These are phyloP conservation scores for Ornithoptera alexandrae DNA, from an alignment of 2,888 invertebrate species.

Conservation along the genomic window DNA sequence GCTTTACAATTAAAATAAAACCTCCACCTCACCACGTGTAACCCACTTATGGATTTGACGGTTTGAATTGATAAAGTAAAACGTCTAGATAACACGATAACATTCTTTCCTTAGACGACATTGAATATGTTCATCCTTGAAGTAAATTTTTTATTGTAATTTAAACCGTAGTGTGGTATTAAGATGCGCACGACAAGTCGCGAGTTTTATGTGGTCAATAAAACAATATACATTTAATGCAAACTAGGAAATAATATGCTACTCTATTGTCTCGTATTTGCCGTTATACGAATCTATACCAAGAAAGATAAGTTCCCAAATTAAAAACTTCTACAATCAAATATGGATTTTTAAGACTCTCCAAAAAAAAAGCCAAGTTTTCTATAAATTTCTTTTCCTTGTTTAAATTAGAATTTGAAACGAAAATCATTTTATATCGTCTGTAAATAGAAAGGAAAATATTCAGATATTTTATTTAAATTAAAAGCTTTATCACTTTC, in stretches of 20 bases:
- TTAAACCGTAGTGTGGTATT: neutral
- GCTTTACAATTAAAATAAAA: neutral
- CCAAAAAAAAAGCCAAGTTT: too few species aligned
- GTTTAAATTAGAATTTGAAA: neutral
- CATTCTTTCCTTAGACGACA: constrained; percentile 63
- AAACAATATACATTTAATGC: too few species aligned
- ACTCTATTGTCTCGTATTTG: too few species aligned
- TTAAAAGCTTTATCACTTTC: constrained; percentile 15
- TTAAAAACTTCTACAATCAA: too few species aligned
- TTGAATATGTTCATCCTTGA: constrained; percentile 62
- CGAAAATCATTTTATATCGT: neutral
- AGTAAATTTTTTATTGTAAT: constrained; percentile 31
- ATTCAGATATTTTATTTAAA: constrained; percentile 19
- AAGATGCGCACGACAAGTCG: neutral
- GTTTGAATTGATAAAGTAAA: constrained; percentile 57
- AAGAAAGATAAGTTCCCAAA: too few species aligned
- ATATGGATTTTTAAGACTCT: too few species aligned
- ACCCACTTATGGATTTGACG: constrained; percentile 52
- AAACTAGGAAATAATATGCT: too few species aligned
- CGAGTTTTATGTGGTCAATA: neutral
- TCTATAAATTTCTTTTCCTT: neutral
- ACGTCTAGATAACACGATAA: constrained; percentile 64
- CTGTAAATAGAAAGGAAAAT: constrained; percentile 30
- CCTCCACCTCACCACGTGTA: constrained; percentile 43
- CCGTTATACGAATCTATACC: too few species aligned